Conservation (phyloP, 2,797 vertebrate species). For the Peromyscus nudipes region DNA sequence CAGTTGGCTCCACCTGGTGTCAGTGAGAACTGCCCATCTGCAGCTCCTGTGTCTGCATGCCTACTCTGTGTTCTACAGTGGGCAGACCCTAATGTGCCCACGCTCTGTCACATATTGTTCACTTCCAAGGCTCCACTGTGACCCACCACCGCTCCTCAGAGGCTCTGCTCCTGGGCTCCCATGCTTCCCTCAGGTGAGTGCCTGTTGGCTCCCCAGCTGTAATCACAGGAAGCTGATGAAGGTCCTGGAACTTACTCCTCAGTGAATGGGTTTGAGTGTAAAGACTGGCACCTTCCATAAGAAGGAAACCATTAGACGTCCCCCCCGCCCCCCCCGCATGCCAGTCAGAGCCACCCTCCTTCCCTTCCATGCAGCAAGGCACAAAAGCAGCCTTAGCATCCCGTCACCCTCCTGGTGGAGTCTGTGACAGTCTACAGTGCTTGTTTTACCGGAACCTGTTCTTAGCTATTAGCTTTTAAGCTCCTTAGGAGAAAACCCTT, state of each 20-base stretch:
- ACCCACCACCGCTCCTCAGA: background rate
- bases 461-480: background rate
- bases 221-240: background rate
- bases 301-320: background rate
- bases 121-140: background rate
- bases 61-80: background rate
- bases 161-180: background rate
- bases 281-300: background rate
- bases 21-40: background rate
- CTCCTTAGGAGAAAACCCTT: background rate
- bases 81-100: background rate
- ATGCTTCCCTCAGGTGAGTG: rapidly evolving
- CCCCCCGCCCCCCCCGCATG: background rate
- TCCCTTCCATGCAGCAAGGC: background rate
- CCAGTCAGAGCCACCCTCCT: rapidly evolving
- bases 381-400: background rate
- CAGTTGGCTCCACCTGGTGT: background rate
- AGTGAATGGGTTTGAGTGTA: background rate
- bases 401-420: too few species aligned
- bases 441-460: background rate
- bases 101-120: rapidly evolving
- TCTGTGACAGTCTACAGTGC: background rate
- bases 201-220: background rate
- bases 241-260: background rate
- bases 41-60: background rate